A percentile compares a stretch with the other conserved stretches of the same genome.
Evolutionary conservation across 2,113 vertebrate species (phyloP).

Genomic region (Tiliqua scincoides): DNA sequence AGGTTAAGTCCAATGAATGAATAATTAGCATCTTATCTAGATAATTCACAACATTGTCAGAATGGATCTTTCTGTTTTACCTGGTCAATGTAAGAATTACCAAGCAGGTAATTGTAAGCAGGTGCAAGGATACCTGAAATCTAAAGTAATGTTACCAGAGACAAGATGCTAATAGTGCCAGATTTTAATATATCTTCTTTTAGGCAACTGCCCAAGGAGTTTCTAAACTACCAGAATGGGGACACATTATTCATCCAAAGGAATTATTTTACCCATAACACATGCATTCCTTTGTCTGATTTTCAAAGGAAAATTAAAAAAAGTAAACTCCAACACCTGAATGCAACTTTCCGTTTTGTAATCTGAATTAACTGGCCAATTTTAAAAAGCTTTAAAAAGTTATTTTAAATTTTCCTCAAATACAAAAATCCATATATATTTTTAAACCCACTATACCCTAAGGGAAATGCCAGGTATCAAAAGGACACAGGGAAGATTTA

Average conservation of each 20-base stretch:
- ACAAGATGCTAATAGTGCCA: not conserved
- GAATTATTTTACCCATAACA: not conserved
- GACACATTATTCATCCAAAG: not conserved
- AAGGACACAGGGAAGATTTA: not conserved
- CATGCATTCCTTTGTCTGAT: not conserved
- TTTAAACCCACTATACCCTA: rapidly evolving
- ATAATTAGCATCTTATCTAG: not conserved
- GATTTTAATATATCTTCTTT: not conserved
- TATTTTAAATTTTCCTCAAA: not conserved
- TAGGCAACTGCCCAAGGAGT: not conserved
- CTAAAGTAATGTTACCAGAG: not conserved
- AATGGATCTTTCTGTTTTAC: not conserved
- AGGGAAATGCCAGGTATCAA: not conserved
- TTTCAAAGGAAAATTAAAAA: not conserved
- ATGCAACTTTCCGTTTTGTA: rapidly evolving
- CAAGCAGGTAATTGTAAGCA: too few relatives aligned
- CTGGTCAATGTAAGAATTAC: not conserved
- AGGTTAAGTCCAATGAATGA: not conserved
- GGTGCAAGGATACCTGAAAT: not conserved
- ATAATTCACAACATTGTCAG: not conserved
- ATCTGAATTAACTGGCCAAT: not conserved
- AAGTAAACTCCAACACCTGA: not conserved
- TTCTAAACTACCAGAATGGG: not conserved
- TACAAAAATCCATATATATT: not conserved
- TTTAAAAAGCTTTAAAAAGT: not conserved